Conservation (phyloP, 2,888 invertebrate genomes). For the Acanthosepion pharaonis region DNA sequence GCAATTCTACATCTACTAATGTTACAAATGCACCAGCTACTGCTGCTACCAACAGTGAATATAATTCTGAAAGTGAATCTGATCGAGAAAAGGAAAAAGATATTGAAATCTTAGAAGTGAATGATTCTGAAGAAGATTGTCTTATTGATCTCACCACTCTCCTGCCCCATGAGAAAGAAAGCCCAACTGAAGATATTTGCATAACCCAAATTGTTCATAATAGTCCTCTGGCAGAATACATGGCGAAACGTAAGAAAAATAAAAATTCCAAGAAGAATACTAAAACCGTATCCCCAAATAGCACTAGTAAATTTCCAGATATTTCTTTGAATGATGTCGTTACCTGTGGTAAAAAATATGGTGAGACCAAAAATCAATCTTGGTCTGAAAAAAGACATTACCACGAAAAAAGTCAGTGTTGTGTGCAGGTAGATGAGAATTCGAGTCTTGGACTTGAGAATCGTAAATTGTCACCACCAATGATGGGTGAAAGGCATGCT, state of each 20-base stretch:
- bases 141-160: not conserved
- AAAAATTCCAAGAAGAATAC: not conserved
- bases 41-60: not conserved
- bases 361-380: not conserved
- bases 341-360: not conserved
- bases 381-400: not conserved
- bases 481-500: not conserved
- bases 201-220: not conserved
- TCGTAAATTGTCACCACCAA: not conserved
- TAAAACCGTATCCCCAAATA: not conserved
- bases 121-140: not conserved
- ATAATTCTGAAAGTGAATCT: not conserved
- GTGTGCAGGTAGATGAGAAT: not conserved
- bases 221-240: not conserved
- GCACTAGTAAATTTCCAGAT: not conserved
- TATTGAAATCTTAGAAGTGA: constrained; percentile 8
- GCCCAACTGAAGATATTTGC: not conserved
- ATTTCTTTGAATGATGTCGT: not conserved
- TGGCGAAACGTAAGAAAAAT: not conserved
- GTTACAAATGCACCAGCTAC: not conserved
- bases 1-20: not conserved
- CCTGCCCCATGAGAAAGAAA: not conserved
- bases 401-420: not conserved
- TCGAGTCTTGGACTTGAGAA: not conserved
- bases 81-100: not conserved